Percentiles rank a stretch among this genome's conserved stretches.
Evolutionary conservation across 2,888 invertebrate species (phyloP).

Genomic region (Mythimna loreyi): DNA sequence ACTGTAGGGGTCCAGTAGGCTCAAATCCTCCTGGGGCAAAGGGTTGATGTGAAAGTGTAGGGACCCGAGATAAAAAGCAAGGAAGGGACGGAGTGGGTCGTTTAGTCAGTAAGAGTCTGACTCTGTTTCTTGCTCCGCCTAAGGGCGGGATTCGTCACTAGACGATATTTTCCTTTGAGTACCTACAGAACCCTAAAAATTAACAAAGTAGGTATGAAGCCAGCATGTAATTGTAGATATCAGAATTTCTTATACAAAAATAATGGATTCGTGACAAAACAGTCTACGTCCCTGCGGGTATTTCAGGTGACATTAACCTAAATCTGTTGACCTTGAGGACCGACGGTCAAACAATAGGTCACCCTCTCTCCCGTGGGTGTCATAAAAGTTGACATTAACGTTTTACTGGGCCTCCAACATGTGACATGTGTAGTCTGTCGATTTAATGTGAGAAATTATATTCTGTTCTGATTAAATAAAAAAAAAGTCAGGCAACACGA

Average conservation of each 20-base stretch:
- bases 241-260: conserved; percentile 9
- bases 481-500: neutral
- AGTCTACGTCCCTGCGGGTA: conserved; percentile 1
- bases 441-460: conserved; percentile 9
- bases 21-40: no score
- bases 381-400: conserved; percentile 49
- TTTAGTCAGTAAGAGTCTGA: no score
- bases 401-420: conserved; percentile 23
- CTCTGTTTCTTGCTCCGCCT: no score
- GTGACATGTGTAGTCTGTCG: conserved; percentile 5
- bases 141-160: no score
- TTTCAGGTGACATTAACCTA: conserved; percentile 36
- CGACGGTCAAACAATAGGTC: conserved; percentile 47
- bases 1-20: no score
- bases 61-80: no score
- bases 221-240: neutral
- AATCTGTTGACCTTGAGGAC: conserved; percentile 38
- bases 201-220: neutral
- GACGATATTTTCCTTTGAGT: no score
- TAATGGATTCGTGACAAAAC: conserved; percentile 21
- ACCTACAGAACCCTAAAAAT: no score
- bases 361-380: conserved; percentile 29
- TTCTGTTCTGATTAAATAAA: neutral
- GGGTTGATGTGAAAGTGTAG: no score
- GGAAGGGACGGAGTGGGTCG: no score